Evolutionary conservation across 2,888 invertebrate species (phyloP), one percentile per base, ranked within the genome.

Genomic region (Odontocolon sp.): DNA sequence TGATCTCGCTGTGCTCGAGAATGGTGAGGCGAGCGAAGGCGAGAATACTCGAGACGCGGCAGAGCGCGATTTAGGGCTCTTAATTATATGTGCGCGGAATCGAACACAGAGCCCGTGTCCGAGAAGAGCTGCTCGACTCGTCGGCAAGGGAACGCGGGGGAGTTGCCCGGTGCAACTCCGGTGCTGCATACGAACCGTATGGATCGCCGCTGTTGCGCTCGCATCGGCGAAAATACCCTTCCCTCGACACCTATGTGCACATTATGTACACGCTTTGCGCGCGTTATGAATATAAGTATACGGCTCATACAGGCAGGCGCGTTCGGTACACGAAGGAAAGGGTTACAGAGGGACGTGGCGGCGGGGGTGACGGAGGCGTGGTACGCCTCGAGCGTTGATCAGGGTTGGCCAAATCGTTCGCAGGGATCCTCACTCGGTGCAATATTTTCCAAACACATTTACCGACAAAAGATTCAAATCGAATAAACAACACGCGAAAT

Each of bases 1-100:
- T 18, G 59, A 59, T 42, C 31, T 42, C 36, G 45, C 40, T n/a
- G n/a, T n/a, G n/a, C n/a, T n/a, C n/a, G n/a, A n/a, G n/a, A n/a
- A n/a, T n/a, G n/a, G n/a, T n/a, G n/a, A n/a, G n/a, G n/a, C n/a
- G n/a, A n/a, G n/a, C n/a, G n/a, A n/a, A n/a, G n/a, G n/a, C n/a
- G n/a, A n/a, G n/a, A n/a, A n/a, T n/a, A n/a, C 54, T 61, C 52
- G 54, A 85, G 84, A 83, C 81, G 83, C 82, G 85, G 84, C 85
- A 88, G 86, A 86, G 83, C 86, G 86, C 87, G 87, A 89, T 89
- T 88, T 88, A 88, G 88, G 87, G 84, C 86, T 87, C 87, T 87
- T 86, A 89, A 88, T 88, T 88, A 89, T 86, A 88, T 82, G 85
- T 86, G 87, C 83, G 84, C 80, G 86, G 78, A 84, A 83, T 79